Evolutionary conservation across 2,113 vertebrate species (phyloP).

Genomic region (Lepus americanus): DNA sequence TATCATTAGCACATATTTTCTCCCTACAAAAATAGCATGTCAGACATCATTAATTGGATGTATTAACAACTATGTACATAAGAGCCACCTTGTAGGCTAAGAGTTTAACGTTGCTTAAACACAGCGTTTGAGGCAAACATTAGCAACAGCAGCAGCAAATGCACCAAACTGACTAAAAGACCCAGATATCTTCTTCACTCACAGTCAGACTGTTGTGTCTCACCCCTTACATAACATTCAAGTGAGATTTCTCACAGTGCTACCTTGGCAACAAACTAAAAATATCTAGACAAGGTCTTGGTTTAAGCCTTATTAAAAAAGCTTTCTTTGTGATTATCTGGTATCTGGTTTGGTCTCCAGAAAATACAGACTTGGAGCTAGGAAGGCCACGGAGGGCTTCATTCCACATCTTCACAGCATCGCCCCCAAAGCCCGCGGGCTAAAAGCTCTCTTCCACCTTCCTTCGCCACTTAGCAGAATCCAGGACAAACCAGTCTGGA

Average conservation of each 20-base stretch:
- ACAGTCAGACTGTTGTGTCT: conserved; percentile 88
- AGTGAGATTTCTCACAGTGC: conserved; percentile 91
- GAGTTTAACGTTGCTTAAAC: conserved; percentile 92
- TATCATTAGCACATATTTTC: conserved; percentile 90
- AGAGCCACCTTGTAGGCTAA: conserved; percentile 91
- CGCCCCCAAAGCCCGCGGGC: conserved; percentile 60
- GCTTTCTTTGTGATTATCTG: conserved; percentile 89
- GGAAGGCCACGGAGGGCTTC: conserved; percentile 76
- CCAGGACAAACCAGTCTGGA: conserved; percentile 68
- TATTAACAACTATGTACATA: conserved; percentile 97
- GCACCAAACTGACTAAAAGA: conserved; percentile 90
- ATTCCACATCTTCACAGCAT: conserved; percentile 52
- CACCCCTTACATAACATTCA: conserved; percentile 92
- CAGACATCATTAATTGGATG: conserved; percentile 92
- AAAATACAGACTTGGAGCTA: conserved; percentile 84
- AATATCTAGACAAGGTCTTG: conserved; percentile 91
- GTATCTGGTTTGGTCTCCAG: conserved; percentile 86
- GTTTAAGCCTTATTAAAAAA: conserved; percentile 89
- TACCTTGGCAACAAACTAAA: conserved; percentile 93
- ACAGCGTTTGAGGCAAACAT: conserved; percentile 94
- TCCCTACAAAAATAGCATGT: conserved; percentile 97
- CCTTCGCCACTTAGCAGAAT: conserved; percentile 41
- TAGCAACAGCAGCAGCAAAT: conserved; percentile 92
- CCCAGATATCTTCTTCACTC: conserved; percentile 82
- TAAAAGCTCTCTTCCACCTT: conserved; percentile 60